A percentile compares a stretch with the other conserved stretches of the same genome.
Evolutionary conservation across 1,140 invertebrate species (phyloP).

Genomic region (Pachypeltis micranthus): DNA sequence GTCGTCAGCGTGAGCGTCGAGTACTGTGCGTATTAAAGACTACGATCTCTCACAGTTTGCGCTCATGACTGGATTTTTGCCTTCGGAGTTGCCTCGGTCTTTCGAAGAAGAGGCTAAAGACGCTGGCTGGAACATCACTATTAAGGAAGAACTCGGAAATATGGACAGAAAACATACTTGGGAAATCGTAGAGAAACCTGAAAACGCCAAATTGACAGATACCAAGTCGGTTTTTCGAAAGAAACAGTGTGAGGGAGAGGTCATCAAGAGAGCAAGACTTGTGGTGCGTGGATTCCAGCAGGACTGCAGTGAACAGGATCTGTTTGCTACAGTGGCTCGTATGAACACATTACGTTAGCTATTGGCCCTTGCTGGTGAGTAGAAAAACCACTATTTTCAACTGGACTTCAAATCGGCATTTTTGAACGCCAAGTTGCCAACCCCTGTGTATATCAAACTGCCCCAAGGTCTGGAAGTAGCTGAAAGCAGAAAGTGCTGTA

Average conservation of each 20-base stretch:
- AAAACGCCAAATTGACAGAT: not conserved
- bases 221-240: constrained; percentile 3
- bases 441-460: constrained; percentile 33
- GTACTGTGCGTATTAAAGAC: too few species aligned
- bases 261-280: not conserved
- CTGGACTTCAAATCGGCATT: constrained; percentile 35
- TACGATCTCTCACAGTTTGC: too few species aligned
- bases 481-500: not conserved
- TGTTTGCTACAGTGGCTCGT: constrained; percentile 32
- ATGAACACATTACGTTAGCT: constrained; percentile 29
- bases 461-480: constrained; percentile 30
- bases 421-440: constrained; percentile 33
- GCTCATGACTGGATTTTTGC: not conserved
- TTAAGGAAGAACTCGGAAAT: not conserved
- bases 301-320: constrained; percentile 27
- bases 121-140: not conserved
- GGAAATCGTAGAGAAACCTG: not conserved
- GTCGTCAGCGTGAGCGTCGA: too few species aligned
- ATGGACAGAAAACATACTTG: not conserved
- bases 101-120: not conserved
- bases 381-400: constrained; percentile 17
- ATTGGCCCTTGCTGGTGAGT: constrained; percentile 27
- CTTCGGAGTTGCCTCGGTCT: not conserved
- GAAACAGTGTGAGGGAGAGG: not conserved
- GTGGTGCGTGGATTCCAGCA: constrained; percentile 1